Percentiles rank a stretch among this genome's conserved stretches.
phyloP scores from a whole-genome alignment of 2,888 invertebrate species.

The Schizaphis graminum region DNA sequence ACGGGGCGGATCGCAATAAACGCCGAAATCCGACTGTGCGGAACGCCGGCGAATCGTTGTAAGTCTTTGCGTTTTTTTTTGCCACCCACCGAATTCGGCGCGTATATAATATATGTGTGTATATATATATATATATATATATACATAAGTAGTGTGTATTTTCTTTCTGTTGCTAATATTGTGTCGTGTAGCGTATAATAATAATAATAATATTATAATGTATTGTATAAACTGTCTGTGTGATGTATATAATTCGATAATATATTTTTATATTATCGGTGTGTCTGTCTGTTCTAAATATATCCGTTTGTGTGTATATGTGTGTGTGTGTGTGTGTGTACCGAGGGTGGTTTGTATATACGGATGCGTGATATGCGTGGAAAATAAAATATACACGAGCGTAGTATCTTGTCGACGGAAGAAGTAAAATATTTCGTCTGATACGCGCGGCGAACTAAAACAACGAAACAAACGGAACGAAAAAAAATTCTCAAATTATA shows the following conservation, averaged over 20 bases:
- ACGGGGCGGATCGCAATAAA: background rate
- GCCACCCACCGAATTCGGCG: background rate
- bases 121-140: background rate
- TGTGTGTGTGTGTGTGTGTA: background rate
- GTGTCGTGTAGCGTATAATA: background rate
- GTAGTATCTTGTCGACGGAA: background rate
- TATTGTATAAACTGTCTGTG: background rate
- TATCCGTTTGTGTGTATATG: background rate
- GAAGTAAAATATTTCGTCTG: background rate
- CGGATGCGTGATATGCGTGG: background rate
- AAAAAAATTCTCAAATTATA: conserved; percentile 14
- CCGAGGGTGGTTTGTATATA: background rate
- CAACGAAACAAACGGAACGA: background rate
- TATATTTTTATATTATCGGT: background rate
- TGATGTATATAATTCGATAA: conserved; percentile 1
- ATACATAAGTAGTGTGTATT: background rate
- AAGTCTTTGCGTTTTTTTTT: background rate
- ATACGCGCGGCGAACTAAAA: background rate
- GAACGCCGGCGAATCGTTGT: background rate
- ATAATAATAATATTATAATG: background rate
- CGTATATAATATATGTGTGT: background rate
- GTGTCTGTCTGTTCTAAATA: too few relatives aligned
- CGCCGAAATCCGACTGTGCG: background rate
- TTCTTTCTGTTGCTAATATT: conserved; percentile 7
- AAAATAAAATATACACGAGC: conserved; percentile 37